Evolutionary conservation across 64 coral and sea anemone species (phyloP), one percentile per base, ranked within the genome.

Genomic region (Stylophora pistillata): DNA sequence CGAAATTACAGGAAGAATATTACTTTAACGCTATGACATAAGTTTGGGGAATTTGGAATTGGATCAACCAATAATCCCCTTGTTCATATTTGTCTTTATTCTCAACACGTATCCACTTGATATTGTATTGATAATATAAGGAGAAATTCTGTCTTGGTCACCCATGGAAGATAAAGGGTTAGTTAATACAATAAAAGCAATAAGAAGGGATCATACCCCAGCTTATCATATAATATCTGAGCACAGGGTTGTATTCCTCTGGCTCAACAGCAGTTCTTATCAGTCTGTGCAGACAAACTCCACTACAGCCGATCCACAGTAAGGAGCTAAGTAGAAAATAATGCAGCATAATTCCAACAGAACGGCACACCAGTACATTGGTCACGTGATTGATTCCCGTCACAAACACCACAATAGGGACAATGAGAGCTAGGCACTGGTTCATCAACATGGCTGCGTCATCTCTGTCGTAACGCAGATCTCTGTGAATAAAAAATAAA

Each of bases 391-490:
- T 82, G 9, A 99, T 91, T 21, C 97, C 97, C 9, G 86, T 74
- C 31, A 88, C 88, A 76, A 99, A 99, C 74, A 95, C 54, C 13
- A 99, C 73, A 29, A 99, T 89, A 23, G 89, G 66, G 20, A 95
- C 93, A 9, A 95, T n/a, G 15, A 99, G 75, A 0, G 97, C 87
- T 27, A 99, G 84, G 56, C 93, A 99, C 23, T 85, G 86, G 65
- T 99, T 99, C 97, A 99, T 99, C 52, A 99, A 60, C 97, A 99
- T 95, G 33, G 94, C 90, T 2, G 91, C 88, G 25, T 99, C 97
- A 65, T 99, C 97, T 81, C 93, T 84, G 72, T 95, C 87, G 71
- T 86, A 95, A n/a, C 97, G 97, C 13, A 99, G 23, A 30, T 93
- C 65, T 65, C 97, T 99, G 85, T 13, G 63, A 32, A 47, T 74